Evolutionary conservation across 1,140 invertebrate species (phyloP).

Genomic region (Drosophila nikananu): DNA sequence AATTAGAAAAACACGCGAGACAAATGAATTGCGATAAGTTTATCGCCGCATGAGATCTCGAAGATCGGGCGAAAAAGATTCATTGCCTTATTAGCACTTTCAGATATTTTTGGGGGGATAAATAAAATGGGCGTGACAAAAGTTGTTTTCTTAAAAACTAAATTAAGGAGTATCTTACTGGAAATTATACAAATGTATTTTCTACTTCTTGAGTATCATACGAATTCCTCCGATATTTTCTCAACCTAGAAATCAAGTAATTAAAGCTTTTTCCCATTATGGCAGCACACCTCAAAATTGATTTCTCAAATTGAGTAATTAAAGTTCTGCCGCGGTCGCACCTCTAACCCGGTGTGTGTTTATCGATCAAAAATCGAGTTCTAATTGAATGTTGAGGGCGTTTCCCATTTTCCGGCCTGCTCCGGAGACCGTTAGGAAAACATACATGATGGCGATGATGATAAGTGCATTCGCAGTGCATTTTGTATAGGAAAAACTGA

Average conservation of each 20-base stretch:
- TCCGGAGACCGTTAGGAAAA: slow-evolving; percentile 33
- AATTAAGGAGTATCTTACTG: not conserved
- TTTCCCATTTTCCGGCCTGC: slow-evolving; percentile 18
- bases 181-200: not conserved
- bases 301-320: slow-evolving; percentile 40
- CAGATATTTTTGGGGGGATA: not conserved
- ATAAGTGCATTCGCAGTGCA: slow-evolving; percentile 37
- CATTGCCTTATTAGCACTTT: slow-evolving; percentile 47
- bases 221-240: not conserved
- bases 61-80: slow-evolving; percentile 30
- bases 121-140: not conserved
- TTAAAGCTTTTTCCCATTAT: slow-evolving; percentile 3
- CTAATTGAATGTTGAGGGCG: slow-evolving; percentile 34
- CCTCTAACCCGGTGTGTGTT: slow-evolving; percentile 10
- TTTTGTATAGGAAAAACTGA: slow-evolving; percentile 19
- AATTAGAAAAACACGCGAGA: slow-evolving; percentile 37
- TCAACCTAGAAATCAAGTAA: slow-evolving; percentile 4
- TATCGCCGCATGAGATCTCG: slow-evolving; percentile 24
- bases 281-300: slow-evolving; percentile 14
- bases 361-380: slow-evolving; percentile 32
- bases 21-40: slow-evolving; percentile 54
- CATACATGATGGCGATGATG: slow-evolving; percentile 14
- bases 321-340: slow-evolving; percentile 21
- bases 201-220: not conserved
- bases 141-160: not conserved